These are phyloP conservation scores for Sebastes itinus DNA, from an alignment of 2,797 vertebrate species.

Conservation along the genomic window DNA sequence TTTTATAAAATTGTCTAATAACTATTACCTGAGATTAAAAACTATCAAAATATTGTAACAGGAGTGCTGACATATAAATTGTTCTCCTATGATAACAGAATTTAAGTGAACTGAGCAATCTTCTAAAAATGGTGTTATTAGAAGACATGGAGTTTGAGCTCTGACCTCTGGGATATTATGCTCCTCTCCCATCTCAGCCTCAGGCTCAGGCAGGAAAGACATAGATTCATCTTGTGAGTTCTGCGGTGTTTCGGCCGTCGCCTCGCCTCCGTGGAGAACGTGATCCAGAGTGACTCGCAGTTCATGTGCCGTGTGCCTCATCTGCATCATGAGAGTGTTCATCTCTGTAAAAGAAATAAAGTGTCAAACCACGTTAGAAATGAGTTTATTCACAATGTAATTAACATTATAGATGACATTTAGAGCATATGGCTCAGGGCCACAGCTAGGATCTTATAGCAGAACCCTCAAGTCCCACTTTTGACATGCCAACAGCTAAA, in stretches of 20 bases:
- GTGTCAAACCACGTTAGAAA: background rate
- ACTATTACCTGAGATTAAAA: background rate
- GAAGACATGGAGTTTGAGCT: background rate
- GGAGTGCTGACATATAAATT: background rate
- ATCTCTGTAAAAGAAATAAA: constrained; percentile 66
- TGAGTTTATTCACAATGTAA: background rate
- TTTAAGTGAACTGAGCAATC: background rate
- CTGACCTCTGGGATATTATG: constrained; percentile 67
- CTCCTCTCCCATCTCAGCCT: constrained; percentile 52
- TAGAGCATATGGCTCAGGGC: background rate
- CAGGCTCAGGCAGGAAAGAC: constrained; percentile 61
- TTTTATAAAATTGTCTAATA: background rate
- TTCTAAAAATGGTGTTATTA: background rate
- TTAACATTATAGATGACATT: background rate
- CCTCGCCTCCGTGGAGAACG: constrained; percentile 68
- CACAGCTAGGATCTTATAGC: background rate
- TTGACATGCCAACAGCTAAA: background rate
- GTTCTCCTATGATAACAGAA: background rate
- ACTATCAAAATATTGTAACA: background rate
- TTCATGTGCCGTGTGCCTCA: constrained; percentile 80
- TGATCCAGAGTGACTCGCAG: constrained; percentile 77
- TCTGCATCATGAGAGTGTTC: constrained; percentile 83
- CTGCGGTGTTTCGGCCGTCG: constrained; percentile 11
- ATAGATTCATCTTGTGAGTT: constrained; percentile 57
- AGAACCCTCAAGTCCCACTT: background rate